Evolutionary conservation across 2,888 invertebrate genomes (phyloP).

Genomic region (Aporophyla lueneburgensis): DNA sequence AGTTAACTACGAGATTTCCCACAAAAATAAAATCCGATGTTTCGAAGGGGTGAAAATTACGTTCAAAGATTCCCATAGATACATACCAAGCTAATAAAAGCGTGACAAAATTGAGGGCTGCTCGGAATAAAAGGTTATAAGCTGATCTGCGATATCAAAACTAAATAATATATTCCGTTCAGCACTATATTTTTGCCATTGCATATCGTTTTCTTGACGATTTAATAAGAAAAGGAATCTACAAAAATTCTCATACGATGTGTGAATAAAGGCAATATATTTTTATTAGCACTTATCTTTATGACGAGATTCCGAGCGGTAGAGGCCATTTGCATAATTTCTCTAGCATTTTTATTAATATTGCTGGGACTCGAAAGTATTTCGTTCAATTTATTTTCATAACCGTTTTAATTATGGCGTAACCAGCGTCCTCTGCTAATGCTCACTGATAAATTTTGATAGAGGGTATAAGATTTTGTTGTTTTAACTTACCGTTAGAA

Average conservation of each 20-base stretch:
- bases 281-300: conserved; percentile 60
- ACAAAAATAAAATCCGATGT: no score
- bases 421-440: conserved; percentile 20
- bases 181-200: conserved; percentile 3
- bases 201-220: neutral
- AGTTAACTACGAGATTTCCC: no score
- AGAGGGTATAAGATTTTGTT: neutral
- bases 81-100: no score
- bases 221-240: conserved; percentile 34
- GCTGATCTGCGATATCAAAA: neutral
- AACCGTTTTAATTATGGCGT: conserved; percentile 44
- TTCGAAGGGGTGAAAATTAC: no score
- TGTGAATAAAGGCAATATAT: conserved; percentile 54
- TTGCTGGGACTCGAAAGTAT: conserved; percentile 44
- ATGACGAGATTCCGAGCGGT: conserved; percentile 50
- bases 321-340: conserved; percentile 57
- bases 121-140: neutral
- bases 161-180: neutral
- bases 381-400: conserved; percentile 53
- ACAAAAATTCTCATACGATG: conserved; percentile 26
- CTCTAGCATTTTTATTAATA: conserved; percentile 57
- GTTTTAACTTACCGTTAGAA: neutral
- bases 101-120: neutral
- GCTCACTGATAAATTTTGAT: conserved; percentile 16
- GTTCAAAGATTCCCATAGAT: no score